A percentile compares a stretch with the other conserved stretches of the same genome.
Evolutionary conservation across 2,113 vertebrate genomes (phyloP).

Genomic region (Cichladusa arquata): DNA sequence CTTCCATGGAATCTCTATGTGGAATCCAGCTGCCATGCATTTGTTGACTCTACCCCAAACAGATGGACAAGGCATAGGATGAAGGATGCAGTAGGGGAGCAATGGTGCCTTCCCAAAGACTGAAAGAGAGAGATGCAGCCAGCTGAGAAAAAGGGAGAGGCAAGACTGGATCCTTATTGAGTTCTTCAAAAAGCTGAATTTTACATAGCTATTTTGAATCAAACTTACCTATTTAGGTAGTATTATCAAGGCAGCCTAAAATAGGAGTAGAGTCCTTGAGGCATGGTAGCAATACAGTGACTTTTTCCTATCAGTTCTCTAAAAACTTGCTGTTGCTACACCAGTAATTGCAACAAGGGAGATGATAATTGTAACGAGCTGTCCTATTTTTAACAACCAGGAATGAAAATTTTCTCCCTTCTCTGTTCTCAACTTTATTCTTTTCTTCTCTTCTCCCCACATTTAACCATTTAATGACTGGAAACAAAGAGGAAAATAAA

Average conservation of each 20-base stretch:
- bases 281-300: neutral
- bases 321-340: neutral
- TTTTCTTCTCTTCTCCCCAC: neutral
- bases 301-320: neutral
- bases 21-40: neutral
- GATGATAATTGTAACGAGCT: neutral
- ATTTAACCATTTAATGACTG: neutral
- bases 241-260: neutral
- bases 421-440: neutral
- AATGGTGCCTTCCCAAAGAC: neutral
- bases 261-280: slow-evolving; percentile 17
- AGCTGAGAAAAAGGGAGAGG: neutral
- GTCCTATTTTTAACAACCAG: slow-evolving; percentile 27
- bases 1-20: neutral
- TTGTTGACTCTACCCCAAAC: neutral
- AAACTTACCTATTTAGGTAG: neutral
- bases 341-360: neutral
- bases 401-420: neutral
- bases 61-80: neutral
- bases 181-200: neutral
- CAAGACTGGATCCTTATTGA: neutral
- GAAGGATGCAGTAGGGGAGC: neutral
- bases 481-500: neutral
- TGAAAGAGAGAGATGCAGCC: neutral
- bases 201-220: neutral